phyloP scores from a whole-genome alignment of 2,113 vertebrate genomes.

The Spheniscus mendiculus region DNA sequence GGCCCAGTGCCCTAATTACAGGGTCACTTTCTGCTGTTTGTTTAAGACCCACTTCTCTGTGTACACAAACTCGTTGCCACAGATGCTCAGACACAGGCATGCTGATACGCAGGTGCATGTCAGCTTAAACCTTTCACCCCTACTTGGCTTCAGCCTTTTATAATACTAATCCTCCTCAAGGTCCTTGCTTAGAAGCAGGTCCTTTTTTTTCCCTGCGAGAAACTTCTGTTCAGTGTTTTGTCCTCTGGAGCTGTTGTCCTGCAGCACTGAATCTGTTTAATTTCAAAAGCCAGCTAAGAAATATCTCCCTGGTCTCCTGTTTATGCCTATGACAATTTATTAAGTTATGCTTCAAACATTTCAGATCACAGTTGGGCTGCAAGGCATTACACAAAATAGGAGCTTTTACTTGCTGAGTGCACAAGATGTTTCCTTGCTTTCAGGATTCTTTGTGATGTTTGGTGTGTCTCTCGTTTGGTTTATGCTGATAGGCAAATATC shows the following conservation, averaged over 20 bases:
- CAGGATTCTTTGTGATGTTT: background rate
- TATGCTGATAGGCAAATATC: constrained; percentile 31
- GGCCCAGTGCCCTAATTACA: background rate
- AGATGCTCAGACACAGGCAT: background rate
- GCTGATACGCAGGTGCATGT: background rate
- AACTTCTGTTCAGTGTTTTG: background rate
- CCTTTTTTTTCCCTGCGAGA: background rate
- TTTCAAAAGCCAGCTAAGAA: background rate
- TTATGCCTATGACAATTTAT: background rate
- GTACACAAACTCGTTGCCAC: background rate
- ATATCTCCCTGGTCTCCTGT: background rate
- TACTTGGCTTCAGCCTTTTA: background rate
- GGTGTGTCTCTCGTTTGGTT: background rate
- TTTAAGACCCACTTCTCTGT: background rate
- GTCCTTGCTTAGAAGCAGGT: background rate
- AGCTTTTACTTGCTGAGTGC: background rate
- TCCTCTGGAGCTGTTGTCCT: background rate
- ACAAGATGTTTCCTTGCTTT: background rate
- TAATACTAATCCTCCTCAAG: background rate
- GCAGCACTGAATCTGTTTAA: background rate
- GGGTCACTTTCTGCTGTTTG: background rate
- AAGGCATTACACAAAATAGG: background rate
- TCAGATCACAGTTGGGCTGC: background rate
- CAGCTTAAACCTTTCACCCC: background rate
- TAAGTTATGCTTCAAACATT: background rate